Evolutionary conservation across 2,113 vertebrate genomes (phyloP).

Genomic region (Lagopus muta): DNA sequence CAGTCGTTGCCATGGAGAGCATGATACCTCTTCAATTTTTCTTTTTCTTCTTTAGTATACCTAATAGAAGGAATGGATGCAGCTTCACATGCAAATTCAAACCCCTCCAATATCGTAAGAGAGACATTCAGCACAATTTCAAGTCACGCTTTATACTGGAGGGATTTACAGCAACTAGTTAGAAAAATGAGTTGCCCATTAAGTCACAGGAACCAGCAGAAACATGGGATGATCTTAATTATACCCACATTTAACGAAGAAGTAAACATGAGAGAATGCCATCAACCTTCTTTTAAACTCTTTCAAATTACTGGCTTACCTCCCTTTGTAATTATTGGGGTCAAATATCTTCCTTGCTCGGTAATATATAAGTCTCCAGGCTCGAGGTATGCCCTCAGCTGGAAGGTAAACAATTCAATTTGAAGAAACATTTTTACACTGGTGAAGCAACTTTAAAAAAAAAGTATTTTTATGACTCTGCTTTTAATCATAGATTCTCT

Average conservation of each 20-base stretch:
- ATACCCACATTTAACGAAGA: neutral
- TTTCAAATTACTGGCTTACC: conserved; percentile 58
- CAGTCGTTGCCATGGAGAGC: conserved; percentile 77
- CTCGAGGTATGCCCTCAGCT: conserved; percentile 78
- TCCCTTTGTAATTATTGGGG: conserved; percentile 78
- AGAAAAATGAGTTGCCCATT: neutral
- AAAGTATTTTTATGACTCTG: accelerated
- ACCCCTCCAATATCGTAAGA: neutral
- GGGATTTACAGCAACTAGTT: neutral
- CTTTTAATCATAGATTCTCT: neutral
- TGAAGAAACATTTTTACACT: neutral
- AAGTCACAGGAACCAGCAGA: neutral
- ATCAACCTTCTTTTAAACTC: neutral
- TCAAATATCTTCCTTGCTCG: conserved; percentile 81
- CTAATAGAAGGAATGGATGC: conserved; percentile 30
- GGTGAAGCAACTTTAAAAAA: neutral
- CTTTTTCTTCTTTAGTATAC: conserved; percentile 67
- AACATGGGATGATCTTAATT: neutral
- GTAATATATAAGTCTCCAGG: conserved; percentile 74
- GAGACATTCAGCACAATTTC: neutral
- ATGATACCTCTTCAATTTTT: conserved; percentile 70
- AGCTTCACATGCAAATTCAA: neutral
- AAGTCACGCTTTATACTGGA: neutral
- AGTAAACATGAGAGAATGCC: neutral
- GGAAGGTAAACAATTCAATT: neutral